phyloP scores from a whole-genome alignment of 2,888 invertebrate species.

The Caenorhabditis sulstoni region DNA sequence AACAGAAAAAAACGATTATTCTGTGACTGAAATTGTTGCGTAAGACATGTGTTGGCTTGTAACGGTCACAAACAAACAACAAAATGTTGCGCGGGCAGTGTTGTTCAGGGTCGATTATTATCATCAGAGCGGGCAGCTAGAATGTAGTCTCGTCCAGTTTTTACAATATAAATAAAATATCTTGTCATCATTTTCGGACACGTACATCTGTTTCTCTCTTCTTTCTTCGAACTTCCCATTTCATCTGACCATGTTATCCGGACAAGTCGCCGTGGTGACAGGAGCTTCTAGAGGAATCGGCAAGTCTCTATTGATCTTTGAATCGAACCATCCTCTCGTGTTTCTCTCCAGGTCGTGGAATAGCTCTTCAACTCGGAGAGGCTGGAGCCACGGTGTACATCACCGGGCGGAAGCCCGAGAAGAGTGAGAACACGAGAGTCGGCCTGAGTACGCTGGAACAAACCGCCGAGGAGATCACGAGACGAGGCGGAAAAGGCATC shows the following conservation, averaged over 20 bases:
- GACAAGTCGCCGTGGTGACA: slow-evolving; percentile 66
- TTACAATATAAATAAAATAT: too few species aligned
- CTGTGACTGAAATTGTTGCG: slow-evolving; percentile 36
- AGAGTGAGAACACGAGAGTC: slow-evolving; percentile 14
- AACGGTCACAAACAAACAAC: too few species aligned
- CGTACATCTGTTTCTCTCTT: not conserved
- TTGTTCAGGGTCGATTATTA: too few species aligned
- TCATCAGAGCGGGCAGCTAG: too few species aligned
- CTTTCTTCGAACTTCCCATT: not conserved
- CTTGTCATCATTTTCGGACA: not conserved
- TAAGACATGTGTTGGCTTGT: slow-evolving; percentile 14
- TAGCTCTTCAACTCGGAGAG: slow-evolving; percentile 66
- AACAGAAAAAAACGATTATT: too few species aligned
- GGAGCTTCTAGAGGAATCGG: slow-evolving; percentile 70
- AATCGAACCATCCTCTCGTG: not conserved
- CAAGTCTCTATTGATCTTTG: slow-evolving; percentile 56
- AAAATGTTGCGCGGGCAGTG: too few species aligned
- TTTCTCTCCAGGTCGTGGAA: slow-evolving; percentile 59
- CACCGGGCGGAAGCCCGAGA: slow-evolving; percentile 60
- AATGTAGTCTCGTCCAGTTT: too few species aligned
- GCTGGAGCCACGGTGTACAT: slow-evolving; percentile 69
- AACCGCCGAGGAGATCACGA: slow-evolving; percentile 52
- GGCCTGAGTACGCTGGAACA: slow-evolving; percentile 30
- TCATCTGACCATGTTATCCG: slow-evolving; percentile 50
- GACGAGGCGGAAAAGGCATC: slow-evolving; percentile 59